Evolutionary conservation across 1,140 invertebrate genomes (phyloP), one percentile per base, ranked within the genome.

Genomic region (Zaprionus capensis): DNA sequence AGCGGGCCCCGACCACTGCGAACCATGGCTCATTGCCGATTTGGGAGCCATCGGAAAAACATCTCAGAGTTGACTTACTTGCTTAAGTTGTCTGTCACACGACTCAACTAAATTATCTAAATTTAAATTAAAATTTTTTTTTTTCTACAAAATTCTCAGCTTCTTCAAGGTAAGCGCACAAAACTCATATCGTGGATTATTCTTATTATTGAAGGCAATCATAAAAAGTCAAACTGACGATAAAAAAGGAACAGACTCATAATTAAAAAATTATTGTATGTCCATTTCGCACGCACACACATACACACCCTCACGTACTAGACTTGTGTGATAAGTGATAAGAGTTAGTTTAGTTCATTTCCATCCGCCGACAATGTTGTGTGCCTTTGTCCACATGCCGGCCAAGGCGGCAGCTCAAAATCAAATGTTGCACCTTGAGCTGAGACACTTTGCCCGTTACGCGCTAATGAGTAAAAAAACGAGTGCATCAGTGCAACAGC

Each of bases 101-200:
- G 20, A 22, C n/a, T 51, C 34, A n/a, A 74, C 20, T 34, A 83
- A 78, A 51, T 81, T 61, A 57, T 85, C 74, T 17, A 81, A 85
- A 84, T 85, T 84, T 51, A 36, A 64, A 58, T 80, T 57, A 65
- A 64, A 56, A 15, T 44, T 79, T 79, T 62, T 5, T 82, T 36
- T 46, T 55, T 41, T 64, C 70, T 49, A 17, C n/a, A 46, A 68
- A 69, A 68, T 81, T 70, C 38, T 63, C 20, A 36, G 38, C 64
- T 65, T 64, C 28, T 84, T 85, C 31, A 84, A 84, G 82, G 82
- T 84, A 85, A 84, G 82, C 81, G 36, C 58, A 68, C 55, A 59
- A 82, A 55, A 31, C 15, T 58, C 59, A 59, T 34, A 66, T 76
- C 67, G 36, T 26, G 81, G 81, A 73, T 57, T 55, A 24, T 56